Base-by-base conservation (phyloP, 2,888 invertebrate genomes). In the Seira musarum region DNA sequence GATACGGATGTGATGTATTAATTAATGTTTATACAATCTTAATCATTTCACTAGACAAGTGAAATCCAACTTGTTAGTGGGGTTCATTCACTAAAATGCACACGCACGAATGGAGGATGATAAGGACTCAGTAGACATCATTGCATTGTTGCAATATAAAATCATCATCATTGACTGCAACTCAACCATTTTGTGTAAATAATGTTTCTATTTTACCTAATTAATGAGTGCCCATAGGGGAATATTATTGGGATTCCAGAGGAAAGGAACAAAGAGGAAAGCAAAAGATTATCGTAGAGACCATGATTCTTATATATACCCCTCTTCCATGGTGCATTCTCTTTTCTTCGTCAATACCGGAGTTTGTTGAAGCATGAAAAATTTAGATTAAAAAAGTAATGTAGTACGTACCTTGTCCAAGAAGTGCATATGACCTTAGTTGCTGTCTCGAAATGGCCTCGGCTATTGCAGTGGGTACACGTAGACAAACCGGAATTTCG, bases 381-480 rank as follows among this genome's bases (percentile, higher is more conserved):
- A 40, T 13, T 40, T 13, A 40, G 40, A 40, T 40, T 40, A 13
- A 13, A 40, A 40, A 40, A 40, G 40, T 40, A 25, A 53, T 65
- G 65, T 66, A 67, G 66, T 53, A 85, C 85, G 65, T 83, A 89
- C 89, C 89, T 89, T 95, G 95, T 35, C 97, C 98, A 67, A 98
- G 90, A 83, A 97, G 91, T 6, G 97, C 96, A 72, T 97, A 90
- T 0, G 97, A 96, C 67, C 95, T 94, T 66, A 98, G 92, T 88
- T 97, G 96, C 88, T 96, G 96, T 60, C 96, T 93, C 88, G 96
- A 95, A 88, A 93, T 94, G 67, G 96, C 96, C 85, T 96, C 95
- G 71, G 94, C 92, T 87, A 98, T 93, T 35, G 95, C 93, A 85
- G 93, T 92, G 61, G 98, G 97, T 87, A 98, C 90, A 85, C 93